Evolutionary conservation across 2,113 vertebrate species (phyloP).

Genomic region (Jaculus jaculus): DNA sequence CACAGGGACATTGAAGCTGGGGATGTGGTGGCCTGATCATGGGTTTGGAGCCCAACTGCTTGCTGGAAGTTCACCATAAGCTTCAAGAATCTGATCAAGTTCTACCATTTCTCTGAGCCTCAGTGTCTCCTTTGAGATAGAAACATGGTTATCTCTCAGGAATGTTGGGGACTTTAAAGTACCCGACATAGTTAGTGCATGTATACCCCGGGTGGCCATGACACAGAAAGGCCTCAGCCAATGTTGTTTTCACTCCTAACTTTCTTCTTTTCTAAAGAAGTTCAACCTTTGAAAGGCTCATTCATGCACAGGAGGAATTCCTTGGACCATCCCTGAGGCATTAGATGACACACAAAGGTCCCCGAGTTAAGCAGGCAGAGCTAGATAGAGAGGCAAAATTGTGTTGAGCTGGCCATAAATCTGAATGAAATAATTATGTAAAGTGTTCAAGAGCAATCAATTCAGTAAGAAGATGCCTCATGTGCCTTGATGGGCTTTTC

Average conservation of each 20-base stretch:
- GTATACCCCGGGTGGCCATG: neutral
- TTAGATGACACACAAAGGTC: neutral
- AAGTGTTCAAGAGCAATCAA: constrained; percentile 70
- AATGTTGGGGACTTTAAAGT: neutral
- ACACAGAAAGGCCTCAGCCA: neutral
- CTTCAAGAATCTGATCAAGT: neutral
- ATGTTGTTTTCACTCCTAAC: neutral
- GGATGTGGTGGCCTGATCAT: neutral
- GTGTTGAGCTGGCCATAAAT: constrained; percentile 71
- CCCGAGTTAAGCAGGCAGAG: constrained; percentile 35
- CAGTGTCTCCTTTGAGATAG: neutral
- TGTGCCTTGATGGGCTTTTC: constrained; percentile 76
- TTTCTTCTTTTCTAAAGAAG: constrained; percentile 36
- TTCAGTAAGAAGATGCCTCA: constrained; percentile 66
- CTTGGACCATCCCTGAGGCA: neutral
- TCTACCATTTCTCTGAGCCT: neutral
- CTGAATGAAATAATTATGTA: constrained; percentile 77
- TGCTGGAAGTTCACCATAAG: neutral
- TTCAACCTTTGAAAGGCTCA: neutral
- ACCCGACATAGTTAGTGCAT: neutral
- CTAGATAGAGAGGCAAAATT: neutral
- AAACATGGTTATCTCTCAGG: neutral
- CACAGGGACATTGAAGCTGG: neutral
- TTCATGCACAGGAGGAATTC: neutral
- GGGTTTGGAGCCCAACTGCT: neutral